Evolutionary conservation across 1,140 invertebrate genomes (phyloP), one percentile per base, ranked within the genome.

Genomic region (Drosophila truncata): DNA sequence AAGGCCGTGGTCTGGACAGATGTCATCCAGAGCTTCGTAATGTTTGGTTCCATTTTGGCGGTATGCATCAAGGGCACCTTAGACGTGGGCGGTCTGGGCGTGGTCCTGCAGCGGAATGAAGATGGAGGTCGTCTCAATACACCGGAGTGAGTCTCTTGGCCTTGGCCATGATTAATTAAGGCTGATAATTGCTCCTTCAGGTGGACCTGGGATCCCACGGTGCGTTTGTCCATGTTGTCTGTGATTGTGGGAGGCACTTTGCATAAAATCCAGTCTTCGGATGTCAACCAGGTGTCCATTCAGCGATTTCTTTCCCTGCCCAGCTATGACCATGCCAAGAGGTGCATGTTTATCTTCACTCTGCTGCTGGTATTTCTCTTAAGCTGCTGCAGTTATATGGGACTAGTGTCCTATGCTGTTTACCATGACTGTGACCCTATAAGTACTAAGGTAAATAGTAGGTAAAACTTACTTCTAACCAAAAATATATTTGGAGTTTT

Each of bases 1-100:
- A 97, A 97, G 93, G 98, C 98, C 4, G 98, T 99, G 1, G 96
- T 99, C 61, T 98, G 97, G 97, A 98, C 98, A 1, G 98, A 99
- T 93, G 96, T 97, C 10, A 96, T 98, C 77, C 98, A 99, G 93
- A 94, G 95, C 16, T 94, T 96, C 5, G 94, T 98, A 1, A 98
- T 99, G 96, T 96, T 97, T 57, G 95, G 95, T 1, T 96, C 97
- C 1, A 96, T 98, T 93, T 87, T 98, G 6, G 93, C 97, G 14
- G 95, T 98, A 4, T 93, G 96, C 2, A 93, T 98, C 8, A 97
- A 97, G 92, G 98, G 97, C 2, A 96, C 96, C 1, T 80, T 95
- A 0, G 96, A 98, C 71, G 94, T 97, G 5, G 98, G 97, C 14
- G 98, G 98, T 6, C 92, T 97, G 11, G 93, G 92, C 1, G 94